Conservation (phyloP, 2,888 invertebrate species). For the Synanthedon myopaeformis region DNA sequence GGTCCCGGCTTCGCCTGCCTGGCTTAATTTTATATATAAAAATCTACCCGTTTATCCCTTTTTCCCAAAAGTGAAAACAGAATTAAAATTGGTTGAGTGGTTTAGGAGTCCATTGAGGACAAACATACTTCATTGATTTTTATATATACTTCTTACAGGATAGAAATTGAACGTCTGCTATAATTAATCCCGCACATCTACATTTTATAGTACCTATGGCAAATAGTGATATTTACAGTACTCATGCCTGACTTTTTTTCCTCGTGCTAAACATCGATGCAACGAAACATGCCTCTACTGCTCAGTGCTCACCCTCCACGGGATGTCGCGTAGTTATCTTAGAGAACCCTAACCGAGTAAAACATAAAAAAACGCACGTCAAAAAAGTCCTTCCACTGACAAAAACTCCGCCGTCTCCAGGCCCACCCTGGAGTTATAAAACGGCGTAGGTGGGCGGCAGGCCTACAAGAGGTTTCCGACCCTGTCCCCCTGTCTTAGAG, state of each 20-base stretch:
- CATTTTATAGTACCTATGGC: background rate
- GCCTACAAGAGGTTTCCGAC: conserved; percentile 32
- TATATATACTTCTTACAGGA: too few relatives aligned
- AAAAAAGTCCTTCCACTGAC: conserved; percentile 68
- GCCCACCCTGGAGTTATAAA: conserved; percentile 61
- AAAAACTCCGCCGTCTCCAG: conserved; percentile 62
- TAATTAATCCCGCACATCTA: background rate
- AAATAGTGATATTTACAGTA: too few relatives aligned
- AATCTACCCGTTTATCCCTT: too few relatives aligned
- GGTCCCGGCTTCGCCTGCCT: too few relatives aligned
- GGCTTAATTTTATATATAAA: too few relatives aligned
- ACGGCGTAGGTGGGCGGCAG: conserved; percentile 46
- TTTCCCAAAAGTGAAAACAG: too few relatives aligned
- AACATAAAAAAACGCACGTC: conserved; percentile 68
- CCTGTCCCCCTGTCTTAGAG: conserved; percentile 44
- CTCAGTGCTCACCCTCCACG: conserved; percentile 45
- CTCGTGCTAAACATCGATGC: conserved; percentile 4
- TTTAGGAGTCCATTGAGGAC: too few relatives aligned
- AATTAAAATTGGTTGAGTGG: too few relatives aligned
- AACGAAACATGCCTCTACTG: conserved; percentile 33
- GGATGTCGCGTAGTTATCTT: conserved; percentile 59
- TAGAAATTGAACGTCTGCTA: background rate
- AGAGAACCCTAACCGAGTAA: conserved; percentile 65
- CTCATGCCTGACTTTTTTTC: too few relatives aligned
- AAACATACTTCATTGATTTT: too few relatives aligned